Base-by-base conservation (phyloP, 2,888 invertebrate genomes). In the Orthosia incerta region DNA sequence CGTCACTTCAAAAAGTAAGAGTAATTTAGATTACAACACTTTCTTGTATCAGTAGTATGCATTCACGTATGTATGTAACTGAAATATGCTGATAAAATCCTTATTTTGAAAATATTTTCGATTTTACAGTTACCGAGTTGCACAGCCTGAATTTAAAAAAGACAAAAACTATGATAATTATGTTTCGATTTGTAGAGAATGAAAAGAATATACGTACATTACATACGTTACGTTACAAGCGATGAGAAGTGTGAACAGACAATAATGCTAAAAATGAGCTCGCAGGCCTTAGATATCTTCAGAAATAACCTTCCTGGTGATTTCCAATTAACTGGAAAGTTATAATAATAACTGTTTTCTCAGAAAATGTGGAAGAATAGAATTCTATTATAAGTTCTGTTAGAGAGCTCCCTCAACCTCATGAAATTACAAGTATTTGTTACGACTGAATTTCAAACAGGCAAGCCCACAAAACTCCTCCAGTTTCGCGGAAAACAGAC, bases 1-100 rank as follows among this genome's bases (percentile, higher is more conserved):
- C 57, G 53, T 26, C 53, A n/a, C 48, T 50, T 50, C 31, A 11
- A 66, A 73, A 79, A 50, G 18, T 46, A 13, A 46, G 18, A 70
- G 77, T 51, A 48, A 77, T 75, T 61, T 61, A 69, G 70, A 69
- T 77, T 53, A n/a, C 11, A 56, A 50, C 9, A 50, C 4, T 57
- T 73, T 50, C 18, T 4, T 20, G 45, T 73, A 15, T 63, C 73
- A 50, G 15, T 7, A 7, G 16, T n/a, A 26, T 4, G 16, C 15
- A 59, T 39, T 39, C 39, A 39, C 39, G 11, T 45, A 53, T 12
- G 16, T 50, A 20, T 3, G 60, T 16, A 46, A 20, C 11, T 61
- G 20, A 23, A 20, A 23, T 13, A 18, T 23, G 15, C 23, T 45
- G 18, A 18, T 23, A 61, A 39, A 50, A 11, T 20, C 5, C 39